Base-by-base conservation (phyloP, 2,797 vertebrate genomes). In the Lepilemur septentrionalis region DNA sequence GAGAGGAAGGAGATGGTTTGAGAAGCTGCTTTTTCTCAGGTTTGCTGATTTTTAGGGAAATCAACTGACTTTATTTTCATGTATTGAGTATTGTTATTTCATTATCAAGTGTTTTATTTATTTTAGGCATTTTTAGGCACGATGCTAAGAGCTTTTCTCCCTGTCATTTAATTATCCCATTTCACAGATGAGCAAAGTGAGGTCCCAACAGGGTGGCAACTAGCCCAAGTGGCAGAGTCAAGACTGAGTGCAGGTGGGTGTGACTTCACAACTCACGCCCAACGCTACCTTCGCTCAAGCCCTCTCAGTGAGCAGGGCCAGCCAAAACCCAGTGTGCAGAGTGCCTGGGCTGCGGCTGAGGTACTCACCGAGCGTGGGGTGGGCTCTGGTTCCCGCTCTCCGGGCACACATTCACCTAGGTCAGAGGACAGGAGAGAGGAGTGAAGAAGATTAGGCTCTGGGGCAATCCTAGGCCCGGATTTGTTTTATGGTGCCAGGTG, bases 371-470 rank as follows among this genome's bases (percentile, higher is more conserved):
- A 0, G 98, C 92, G 82, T 85, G 86, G 46, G 76, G 59, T 43
- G 59, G 95, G 48, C 30, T 91, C 57, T n/a, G 79, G 72, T n/a
- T 96, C 94, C 81, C 95, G 91, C 87, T 99, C 98, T 92, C 99
- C 99, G 48, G 99, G 99, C 75, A 99, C 59, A 86, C 99, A 99
- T 96, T 99, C 99, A 89, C 99, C 99, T 99, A 97, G 30, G 30
- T 65, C 96, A 96, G 52, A 93, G 95, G 67, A 87, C 87, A 85
- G 48, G 32, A 97, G 79, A 93, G 28, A 96, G 25, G 25, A 25
- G 41, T 46, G 20, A 93, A 2, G 30, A 63, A 46, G 0, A 20
- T 23, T 22, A 67, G 30, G 35, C 38, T 10, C 2, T 41, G 73
- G 35, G 11, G 67, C 30, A 17, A 46, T n/a, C 46, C 48, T 38